Conservation (phyloP, 2,797 vertebrate species). For the Silurus aristotelis region DNA sequence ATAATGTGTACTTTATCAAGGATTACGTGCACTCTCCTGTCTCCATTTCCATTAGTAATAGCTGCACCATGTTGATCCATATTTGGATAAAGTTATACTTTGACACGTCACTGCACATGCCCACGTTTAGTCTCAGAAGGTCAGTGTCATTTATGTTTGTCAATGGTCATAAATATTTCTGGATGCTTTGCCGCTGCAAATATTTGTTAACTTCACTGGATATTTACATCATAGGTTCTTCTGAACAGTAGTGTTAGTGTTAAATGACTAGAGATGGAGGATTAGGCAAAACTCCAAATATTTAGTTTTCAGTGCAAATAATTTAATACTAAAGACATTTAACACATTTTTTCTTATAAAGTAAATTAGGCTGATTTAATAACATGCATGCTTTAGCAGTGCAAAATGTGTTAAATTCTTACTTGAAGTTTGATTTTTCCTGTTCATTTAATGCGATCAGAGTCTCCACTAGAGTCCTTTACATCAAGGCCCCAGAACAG, state of each 20-base stretch:
- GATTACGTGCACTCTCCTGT: no score
- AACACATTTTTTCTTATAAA: background rate
- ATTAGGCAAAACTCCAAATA: background rate
- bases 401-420: background rate
- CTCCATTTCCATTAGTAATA: no score
- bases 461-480: background rate
- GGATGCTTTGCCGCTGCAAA: no score
- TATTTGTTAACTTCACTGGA: no score
- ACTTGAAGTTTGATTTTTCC: background rate
- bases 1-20: no score
- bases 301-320: background rate
- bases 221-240: background rate
- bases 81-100: no score
- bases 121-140: no score
- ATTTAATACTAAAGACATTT: background rate
- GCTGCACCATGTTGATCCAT: no score
- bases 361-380: background rate
- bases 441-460: background rate
- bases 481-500: conserved; percentile 42
- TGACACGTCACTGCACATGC: no score
- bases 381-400: no score
- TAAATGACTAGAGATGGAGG: background rate
- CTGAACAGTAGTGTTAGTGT: background rate
- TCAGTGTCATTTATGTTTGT: no score
- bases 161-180: no score